A percentile compares a stretch with the other conserved stretches of the same genome.
These are phyloP conservation scores for Griposia aprilina DNA, from an alignment of 2,888 invertebrate species.

Conservation along the genomic window DNA sequence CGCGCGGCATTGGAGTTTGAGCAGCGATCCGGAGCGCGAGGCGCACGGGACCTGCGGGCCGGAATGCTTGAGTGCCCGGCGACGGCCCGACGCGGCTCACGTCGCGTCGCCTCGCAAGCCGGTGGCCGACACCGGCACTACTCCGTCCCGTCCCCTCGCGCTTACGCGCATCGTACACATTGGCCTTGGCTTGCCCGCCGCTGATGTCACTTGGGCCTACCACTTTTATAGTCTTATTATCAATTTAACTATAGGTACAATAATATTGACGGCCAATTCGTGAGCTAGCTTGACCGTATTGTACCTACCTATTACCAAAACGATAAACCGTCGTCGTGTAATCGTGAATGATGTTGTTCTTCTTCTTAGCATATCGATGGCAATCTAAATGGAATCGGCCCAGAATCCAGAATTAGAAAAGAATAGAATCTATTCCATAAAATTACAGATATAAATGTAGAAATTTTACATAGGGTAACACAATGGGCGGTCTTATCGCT, in stretches of 20 bases:
- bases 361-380: background rate
- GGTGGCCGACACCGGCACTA: slow-evolving; percentile 9
- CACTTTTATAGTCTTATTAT: slow-evolving; percentile 49
- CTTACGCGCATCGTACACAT: slow-evolving; percentile 40
- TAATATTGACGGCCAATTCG: slow-evolving; percentile 34
- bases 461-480: too few species aligned
- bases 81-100: slow-evolving; percentile 37
- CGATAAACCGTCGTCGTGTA: background rate
- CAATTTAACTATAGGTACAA: slow-evolving; percentile 46
- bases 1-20: slow-evolving; percentile 56
- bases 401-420: too few species aligned
- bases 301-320: background rate
- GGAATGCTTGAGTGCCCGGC: slow-evolving; percentile 14
- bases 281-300: slow-evolving; percentile 12
- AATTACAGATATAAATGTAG: too few species aligned
- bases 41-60: slow-evolving; percentile 60
- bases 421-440: too few species aligned
- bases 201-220: slow-evolving; percentile 64
- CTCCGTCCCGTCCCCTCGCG: slow-evolving; percentile 36
- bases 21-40: slow-evolving; percentile 53
- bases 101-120: slow-evolving; percentile 24
- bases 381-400: background rate
- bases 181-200: slow-evolving; percentile 59
- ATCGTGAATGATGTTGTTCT: slow-evolving; percentile 1
- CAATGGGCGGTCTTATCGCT: too few species aligned